Conservation (phyloP, 2,797 vertebrate genomes). For the Dendrocincla tyrannina region DNA sequence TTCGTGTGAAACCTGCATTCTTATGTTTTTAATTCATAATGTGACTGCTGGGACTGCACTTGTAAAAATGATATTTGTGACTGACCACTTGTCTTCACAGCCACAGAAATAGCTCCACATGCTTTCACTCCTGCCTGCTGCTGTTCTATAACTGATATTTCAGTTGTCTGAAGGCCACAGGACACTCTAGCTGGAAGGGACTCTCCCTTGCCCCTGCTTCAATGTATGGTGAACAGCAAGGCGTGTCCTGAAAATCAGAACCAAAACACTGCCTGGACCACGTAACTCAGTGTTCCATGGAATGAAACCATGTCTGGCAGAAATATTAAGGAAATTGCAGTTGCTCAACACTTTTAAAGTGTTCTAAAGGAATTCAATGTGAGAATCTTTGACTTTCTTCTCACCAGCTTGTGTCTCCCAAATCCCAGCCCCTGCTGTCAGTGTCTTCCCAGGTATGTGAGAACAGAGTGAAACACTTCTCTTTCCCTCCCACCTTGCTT, state of each 20-base stretch:
- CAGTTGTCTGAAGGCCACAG: not conserved
- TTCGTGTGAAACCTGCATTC: not conserved
- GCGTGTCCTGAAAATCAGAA: not conserved
- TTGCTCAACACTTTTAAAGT: not conserved
- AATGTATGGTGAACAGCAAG: not conserved
- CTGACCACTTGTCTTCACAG: conserved; percentile 11
- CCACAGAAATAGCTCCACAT: not conserved
- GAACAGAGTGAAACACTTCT: not conserved
- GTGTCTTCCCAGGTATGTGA: not conserved
- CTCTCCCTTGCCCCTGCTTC: not conserved
- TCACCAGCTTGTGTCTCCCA: not conserved
- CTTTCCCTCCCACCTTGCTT: not conserved
- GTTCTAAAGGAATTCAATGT: not conserved
- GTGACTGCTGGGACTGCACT: not conserved
- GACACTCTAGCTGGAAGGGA: not conserved
- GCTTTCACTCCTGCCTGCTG: not conserved
- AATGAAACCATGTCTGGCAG: not conserved
- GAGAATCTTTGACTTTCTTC: not conserved
- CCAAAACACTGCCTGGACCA: not conserved
- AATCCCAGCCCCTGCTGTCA: not conserved
- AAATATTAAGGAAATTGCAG: not conserved
- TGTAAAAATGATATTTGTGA: not conserved
- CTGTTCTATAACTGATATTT: not conserved
- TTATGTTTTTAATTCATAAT: not conserved
- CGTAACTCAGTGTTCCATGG: not conserved